Evolutionary conservation across 2,888 invertebrate genomes (phyloP).

Genomic region (Synergus umbraculus): DNA sequence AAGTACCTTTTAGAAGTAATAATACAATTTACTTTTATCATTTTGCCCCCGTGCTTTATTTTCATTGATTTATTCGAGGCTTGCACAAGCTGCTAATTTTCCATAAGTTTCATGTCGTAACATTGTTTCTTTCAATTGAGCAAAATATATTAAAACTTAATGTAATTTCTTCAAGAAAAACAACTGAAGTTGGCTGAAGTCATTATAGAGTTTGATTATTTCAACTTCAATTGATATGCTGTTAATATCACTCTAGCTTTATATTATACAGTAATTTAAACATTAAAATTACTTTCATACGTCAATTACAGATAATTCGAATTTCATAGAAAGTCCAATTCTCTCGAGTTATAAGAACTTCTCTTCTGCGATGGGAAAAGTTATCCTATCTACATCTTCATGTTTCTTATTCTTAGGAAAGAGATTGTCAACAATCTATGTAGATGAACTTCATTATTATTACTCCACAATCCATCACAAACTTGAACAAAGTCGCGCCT

Average conservation of each 20-base stretch:
- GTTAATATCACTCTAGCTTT: not conserved
- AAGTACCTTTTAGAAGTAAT: conserved; percentile 25
- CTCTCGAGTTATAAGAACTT: not conserved
- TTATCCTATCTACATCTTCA: not conserved
- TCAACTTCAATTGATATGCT: not conserved
- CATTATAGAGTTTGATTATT: not conserved
- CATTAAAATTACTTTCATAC: not conserved
- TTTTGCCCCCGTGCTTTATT: not conserved
- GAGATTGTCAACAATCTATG: conserved; percentile 25
- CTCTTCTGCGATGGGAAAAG: not conserved
- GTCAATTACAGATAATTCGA: not conserved
- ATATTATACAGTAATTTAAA: not conserved
- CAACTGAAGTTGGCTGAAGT: not conserved
- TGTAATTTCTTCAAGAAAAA: not conserved
- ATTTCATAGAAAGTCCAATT: not conserved
- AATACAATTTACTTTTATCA: conserved; percentile 14
- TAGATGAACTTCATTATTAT: conserved; percentile 31
- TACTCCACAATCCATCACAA: conserved; percentile 16
- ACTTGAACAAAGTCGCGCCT: conserved; percentile 23
- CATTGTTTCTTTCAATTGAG: not conserved
- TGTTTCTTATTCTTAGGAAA: not conserved
- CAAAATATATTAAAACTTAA: too few species aligned
- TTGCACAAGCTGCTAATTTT: not conserved
- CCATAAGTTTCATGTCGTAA: not conserved
- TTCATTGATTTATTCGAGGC: conserved; percentile 6